Conservation (phyloP, 2,888 invertebrate species). For the Pelosia muscerda region DNA sequence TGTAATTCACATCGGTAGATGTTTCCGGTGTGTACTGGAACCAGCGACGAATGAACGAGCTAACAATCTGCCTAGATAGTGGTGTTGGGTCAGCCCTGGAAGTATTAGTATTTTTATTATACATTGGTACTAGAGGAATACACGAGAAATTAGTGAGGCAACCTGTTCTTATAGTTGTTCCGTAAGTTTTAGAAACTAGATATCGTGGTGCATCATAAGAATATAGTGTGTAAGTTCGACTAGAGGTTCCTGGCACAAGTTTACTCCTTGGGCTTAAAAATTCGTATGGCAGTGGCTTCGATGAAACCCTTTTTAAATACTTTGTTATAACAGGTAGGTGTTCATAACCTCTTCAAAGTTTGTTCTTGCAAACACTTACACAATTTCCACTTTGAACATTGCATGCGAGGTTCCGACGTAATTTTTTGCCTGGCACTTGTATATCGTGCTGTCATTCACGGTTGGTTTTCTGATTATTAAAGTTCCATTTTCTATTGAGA, state of each 20-base stretch:
- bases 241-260: no score
- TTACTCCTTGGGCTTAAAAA: no score
- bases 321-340: no score
- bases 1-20: background rate
- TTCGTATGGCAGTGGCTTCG: no score
- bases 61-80: background rate
- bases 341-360: background rate
- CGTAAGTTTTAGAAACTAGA: no score
- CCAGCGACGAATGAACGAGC: background rate
- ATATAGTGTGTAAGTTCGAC: no score
- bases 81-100: background rate
- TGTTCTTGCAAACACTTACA: background rate
- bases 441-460: constrained; percentile 20
- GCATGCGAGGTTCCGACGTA: constrained; percentile 15
- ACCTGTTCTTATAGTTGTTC: no score
- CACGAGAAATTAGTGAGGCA: no score
- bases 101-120: background rate
- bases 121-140: no score
- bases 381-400: background rate
- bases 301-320: no score
- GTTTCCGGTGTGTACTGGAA: background rate
- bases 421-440: constrained; percentile 36
- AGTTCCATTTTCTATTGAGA: constrained; percentile 28
- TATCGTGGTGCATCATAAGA: no score
- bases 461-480: constrained; percentile 32